Percentiles rank a stretch among this genome's conserved stretches.
Evolutionary conservation across 2,888 invertebrate species (phyloP).

Genomic region (Parapristionchus giblindavisi): DNA sequence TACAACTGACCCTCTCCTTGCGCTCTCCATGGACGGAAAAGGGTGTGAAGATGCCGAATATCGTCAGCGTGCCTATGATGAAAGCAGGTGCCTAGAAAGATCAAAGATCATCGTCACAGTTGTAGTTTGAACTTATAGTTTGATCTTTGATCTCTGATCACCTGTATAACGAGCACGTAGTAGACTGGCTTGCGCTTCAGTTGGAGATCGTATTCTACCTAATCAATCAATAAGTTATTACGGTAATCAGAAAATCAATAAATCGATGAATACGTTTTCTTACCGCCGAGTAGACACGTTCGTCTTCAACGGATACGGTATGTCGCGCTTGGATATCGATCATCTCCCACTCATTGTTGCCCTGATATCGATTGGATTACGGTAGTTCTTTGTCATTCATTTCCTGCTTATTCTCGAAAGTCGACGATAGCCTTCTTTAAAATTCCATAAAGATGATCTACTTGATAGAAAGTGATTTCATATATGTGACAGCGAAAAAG

Average conservation of each 20-base stretch:
- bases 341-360: constrained; percentile 58
- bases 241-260: not conserved
- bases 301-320: constrained; percentile 3
- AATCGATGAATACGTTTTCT: not conserved
- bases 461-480: too few species aligned
- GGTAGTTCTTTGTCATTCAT: too few species aligned
- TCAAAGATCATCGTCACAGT: not conserved
- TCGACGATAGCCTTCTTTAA: not conserved
- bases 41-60: constrained; percentile 58
- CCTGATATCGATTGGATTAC: too few species aligned
- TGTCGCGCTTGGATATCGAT: constrained; percentile 38
- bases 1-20: constrained; percentile 45
- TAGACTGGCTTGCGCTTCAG: constrained; percentile 50
- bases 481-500: not conserved
- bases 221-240: constrained; percentile 39
- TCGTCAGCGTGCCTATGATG: constrained; percentile 52
- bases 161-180: constrained; percentile 51
- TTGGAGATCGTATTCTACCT: constrained; percentile 41
- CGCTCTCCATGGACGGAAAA: constrained; percentile 48
- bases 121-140: not conserved
- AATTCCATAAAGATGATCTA: too few species aligned
- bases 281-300: not conserved
- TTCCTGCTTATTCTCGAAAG: not conserved
- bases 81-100: constrained; percentile 50
- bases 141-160: not conserved